Percentiles rank a stretch among this genome's conserved stretches.
Evolutionary conservation across 2,113 vertebrate genomes (phyloP).

Genomic region (Circaetus cinerascens): DNA sequence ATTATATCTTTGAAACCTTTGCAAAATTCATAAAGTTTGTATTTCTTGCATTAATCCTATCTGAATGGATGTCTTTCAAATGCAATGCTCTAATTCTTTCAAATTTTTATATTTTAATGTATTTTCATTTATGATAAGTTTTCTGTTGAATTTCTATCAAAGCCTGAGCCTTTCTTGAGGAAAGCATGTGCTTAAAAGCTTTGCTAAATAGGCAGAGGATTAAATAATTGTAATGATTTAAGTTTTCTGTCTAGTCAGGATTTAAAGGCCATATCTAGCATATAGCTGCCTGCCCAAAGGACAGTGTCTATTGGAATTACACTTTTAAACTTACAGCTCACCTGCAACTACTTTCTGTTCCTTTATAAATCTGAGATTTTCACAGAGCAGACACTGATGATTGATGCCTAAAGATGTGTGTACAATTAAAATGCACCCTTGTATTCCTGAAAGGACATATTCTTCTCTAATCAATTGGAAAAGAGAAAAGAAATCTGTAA

Average conservation of each 20-base stretch:
- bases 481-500: neutral
- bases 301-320: neutral
- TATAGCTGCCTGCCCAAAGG: neutral
- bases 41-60: slow-evolving; percentile 36
- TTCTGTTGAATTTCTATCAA: neutral
- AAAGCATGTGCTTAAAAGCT: neutral
- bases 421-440: neutral
- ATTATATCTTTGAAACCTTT: slow-evolving; percentile 58
- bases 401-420: neutral
- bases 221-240: slow-evolving; percentile 25
- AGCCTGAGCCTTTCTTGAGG: neutral
- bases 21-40: slow-evolving; percentile 58
- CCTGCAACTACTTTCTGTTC: neutral
- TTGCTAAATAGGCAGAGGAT: neutral
- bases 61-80: slow-evolving; percentile 41
- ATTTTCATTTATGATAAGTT: neutral
- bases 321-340: neutral
- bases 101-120: slow-evolving; percentile 1
- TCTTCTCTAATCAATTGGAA: neutral
- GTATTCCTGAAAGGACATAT: neutral
- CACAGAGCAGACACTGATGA: neutral
- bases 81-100: slow-evolving; percentile 37
- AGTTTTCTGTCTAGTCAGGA: neutral
- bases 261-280: neutral
- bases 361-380: neutral